phyloP scores from a whole-genome alignment of 2,113 vertebrate species.

The Puntigrus tetrazona region DNA sequence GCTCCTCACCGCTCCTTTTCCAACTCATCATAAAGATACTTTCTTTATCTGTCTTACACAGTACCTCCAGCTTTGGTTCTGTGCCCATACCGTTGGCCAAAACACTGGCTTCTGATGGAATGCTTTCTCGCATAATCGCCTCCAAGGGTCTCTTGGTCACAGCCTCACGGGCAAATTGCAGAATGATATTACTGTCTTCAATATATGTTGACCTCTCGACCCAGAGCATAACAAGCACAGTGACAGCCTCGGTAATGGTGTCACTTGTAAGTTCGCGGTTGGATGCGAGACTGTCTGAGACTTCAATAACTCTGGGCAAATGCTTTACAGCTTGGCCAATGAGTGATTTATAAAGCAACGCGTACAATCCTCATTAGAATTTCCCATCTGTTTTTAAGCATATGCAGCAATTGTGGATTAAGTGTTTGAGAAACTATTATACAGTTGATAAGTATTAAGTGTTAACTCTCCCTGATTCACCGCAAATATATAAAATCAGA shows the following conservation, averaged over 20 bases:
- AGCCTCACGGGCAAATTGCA: background rate
- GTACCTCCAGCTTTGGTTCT: background rate
- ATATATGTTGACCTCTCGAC: background rate
- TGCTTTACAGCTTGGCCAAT: conserved; percentile 20
- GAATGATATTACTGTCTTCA: background rate
- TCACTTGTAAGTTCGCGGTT: background rate
- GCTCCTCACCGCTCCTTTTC: background rate
- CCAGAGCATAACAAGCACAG: background rate
- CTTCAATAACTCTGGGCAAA: background rate
- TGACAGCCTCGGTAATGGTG: background rate
- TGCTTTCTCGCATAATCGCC: background rate
- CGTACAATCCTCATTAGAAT: background rate
- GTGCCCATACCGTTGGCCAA: background rate
- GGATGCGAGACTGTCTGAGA: background rate
- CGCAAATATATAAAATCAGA: too few species aligned
- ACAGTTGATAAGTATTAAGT: background rate
- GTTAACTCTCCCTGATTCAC: too few species aligned
- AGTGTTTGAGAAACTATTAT: background rate
- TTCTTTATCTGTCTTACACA: background rate
- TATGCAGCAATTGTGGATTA: background rate
- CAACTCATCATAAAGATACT: background rate
- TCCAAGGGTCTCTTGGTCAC: background rate
- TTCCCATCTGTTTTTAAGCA: background rate
- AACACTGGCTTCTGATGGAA: background rate
- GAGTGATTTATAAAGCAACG: background rate